These are phyloP conservation scores for Drosophila repletoides DNA, from an alignment of 1,140 invertebrate genomes.

Conservation along the genomic window DNA sequence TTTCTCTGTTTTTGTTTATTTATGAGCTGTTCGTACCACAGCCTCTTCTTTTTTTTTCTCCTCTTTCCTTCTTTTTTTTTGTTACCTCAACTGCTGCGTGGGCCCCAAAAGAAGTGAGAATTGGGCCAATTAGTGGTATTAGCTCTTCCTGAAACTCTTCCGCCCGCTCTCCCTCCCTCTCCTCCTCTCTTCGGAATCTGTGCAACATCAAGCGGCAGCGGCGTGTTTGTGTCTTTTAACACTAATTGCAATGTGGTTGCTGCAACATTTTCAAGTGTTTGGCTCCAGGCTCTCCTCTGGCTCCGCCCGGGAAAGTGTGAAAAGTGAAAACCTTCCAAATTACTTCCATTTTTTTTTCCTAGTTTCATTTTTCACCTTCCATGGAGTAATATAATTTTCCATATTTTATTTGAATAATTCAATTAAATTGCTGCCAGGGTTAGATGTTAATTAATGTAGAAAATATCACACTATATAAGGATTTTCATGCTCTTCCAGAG, in stretches of 20 bases:
- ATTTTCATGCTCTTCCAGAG: no score
- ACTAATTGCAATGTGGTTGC: constrained; percentile 65
- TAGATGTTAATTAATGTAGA: no score
- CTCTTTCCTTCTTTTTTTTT: neutral
- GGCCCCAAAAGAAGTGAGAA: constrained; percentile 63
- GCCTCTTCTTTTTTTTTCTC: constrained; percentile 16
- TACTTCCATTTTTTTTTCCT: no score
- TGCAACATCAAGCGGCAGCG: neutral
- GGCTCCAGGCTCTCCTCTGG: no score
- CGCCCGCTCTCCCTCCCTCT: neutral
- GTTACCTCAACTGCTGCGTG: constrained; percentile 39
- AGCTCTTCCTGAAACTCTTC: constrained; percentile 49
- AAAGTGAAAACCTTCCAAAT: no score
- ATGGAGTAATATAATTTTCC: no score
- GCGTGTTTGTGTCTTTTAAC: constrained; percentile 73
- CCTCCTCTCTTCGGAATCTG: neutral
- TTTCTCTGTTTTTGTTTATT: constrained; percentile 66
- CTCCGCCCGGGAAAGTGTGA: no score
- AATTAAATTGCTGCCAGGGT: no score
- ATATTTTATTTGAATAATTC: no score
- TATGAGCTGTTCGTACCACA: constrained; percentile 54
- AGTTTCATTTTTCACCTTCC: no score
- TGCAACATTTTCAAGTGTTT: constrained; percentile 55
- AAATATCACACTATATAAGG: no score
- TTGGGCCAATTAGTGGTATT: constrained; percentile 78